phyloP scores from a whole-genome alignment of 1,140 invertebrate species.

The Papilio glaucus region DNA sequence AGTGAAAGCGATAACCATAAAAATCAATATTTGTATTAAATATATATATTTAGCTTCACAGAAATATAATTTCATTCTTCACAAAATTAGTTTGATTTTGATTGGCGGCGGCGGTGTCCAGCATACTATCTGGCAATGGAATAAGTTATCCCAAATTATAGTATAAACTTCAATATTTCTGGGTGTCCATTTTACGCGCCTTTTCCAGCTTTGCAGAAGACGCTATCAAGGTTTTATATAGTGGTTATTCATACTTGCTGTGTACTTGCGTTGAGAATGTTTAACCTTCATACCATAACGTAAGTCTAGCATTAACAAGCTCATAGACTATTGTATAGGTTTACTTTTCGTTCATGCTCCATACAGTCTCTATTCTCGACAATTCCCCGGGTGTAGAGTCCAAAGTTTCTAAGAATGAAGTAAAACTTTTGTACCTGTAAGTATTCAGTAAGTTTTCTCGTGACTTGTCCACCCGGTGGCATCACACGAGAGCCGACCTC shows the following conservation, averaged over 20 bases:
- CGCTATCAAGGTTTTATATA: no score
- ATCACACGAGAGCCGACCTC: conserved; percentile 52
- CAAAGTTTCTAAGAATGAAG: neutral
- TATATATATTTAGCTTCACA: no score
- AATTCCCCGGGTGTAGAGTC: neutral
- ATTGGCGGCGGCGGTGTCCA: no score
- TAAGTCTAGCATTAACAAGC: neutral
- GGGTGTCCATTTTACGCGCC: no score
- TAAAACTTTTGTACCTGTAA: conserved; percentile 6
- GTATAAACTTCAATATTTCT: no score
- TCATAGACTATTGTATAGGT: neutral
- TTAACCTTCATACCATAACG: neutral
- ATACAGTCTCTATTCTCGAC: conserved; percentile 15
- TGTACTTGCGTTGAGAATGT: neutral
- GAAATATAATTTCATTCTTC: no score
- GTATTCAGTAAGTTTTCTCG: conserved; percentile 24
- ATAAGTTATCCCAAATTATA: neutral
- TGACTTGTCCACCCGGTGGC: conserved; percentile 45
- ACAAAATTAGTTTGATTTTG: no score
- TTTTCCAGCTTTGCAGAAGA: no score
- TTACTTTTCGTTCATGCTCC: neutral
- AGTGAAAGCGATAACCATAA: conserved; percentile 33
- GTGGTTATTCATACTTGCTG: no score
- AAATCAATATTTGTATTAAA: no score
- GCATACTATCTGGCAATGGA: no score